Conservation (phyloP, 2,888 invertebrate species). For the Linnaemya tessellans region DNA sequence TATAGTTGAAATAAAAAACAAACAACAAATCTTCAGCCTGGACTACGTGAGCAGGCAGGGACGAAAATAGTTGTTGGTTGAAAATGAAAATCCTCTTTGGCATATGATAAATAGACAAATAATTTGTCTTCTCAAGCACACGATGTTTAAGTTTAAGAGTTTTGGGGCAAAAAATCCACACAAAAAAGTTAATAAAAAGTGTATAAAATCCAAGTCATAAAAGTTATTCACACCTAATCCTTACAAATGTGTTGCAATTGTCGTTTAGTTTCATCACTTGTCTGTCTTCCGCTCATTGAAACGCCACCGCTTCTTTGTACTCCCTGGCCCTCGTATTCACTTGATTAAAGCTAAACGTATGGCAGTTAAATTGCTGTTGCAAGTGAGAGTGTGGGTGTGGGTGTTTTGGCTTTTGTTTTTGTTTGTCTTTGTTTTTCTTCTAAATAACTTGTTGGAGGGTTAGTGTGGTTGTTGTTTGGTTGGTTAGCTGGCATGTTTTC, state of each 20-base stretch:
- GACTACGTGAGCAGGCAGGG: not conserved
- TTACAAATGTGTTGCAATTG: conserved; percentile 67
- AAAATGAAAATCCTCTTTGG: conserved; percentile 56
- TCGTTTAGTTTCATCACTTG: conserved; percentile 64
- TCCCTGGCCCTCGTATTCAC: not conserved
- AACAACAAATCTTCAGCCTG: conserved; percentile 11
- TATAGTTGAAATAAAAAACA: conserved; percentile 20
- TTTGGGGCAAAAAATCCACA: conserved; percentile 18
- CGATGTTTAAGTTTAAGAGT: conserved; percentile 43
- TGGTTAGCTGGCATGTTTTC: conserved; percentile 50
- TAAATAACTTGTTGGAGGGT: conserved; percentile 2
- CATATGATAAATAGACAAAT: conserved; percentile 64
- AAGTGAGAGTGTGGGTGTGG: not conserved
- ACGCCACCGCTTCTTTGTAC: not conserved
- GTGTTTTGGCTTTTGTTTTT: not conserved
- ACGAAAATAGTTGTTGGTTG: not conserved
- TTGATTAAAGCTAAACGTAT: conserved; percentile 40
- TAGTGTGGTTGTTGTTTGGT: conserved; percentile 14
- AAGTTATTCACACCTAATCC: conserved; percentile 72
- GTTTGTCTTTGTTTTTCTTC: not conserved
- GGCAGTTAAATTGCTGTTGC: conserved; percentile 5
- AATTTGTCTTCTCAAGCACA: conserved; percentile 56
- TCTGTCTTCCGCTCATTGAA: conserved; percentile 13
- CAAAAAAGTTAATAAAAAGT: conserved; percentile 21
- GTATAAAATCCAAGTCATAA: conserved; percentile 68